These are phyloP conservation scores for Neosilurus mollespiculum DNA, from an alignment of 2,797 vertebrate genomes.

Conservation along the genomic window DNA sequence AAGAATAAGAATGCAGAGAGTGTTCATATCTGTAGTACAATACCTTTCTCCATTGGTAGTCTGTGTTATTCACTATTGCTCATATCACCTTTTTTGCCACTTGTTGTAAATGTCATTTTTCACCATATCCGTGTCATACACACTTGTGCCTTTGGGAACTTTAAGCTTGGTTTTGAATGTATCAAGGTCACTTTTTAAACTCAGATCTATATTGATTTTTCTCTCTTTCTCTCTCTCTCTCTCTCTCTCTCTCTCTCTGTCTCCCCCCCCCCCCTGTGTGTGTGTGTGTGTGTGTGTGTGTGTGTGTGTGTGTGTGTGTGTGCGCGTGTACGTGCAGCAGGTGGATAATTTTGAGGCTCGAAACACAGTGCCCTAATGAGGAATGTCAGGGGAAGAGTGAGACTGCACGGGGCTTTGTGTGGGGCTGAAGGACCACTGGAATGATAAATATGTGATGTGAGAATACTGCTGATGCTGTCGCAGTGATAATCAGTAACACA, in stretches of 20 bases:
- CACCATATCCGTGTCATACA: background rate
- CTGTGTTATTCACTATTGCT: background rate
- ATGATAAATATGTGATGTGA: slow-evolving; percentile 47
- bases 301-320: slow-evolving; percentile 17
- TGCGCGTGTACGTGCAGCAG: slow-evolving; percentile 44
- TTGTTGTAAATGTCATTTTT: background rate
- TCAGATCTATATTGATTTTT: slow-evolving; percentile 28
- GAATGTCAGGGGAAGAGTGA: slow-evolving; percentile 41
- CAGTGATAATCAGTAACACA: slow-evolving; percentile 40
- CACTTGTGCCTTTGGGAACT: slow-evolving; percentile 35
- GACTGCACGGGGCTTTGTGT: slow-evolving; percentile 31
- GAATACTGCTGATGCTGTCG: slow-evolving; percentile 38
- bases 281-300: background rate
- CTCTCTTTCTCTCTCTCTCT: no score
- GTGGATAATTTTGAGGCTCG: slow-evolving; percentile 44
- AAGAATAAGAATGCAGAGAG: background rate
- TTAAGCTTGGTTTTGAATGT: slow-evolving; percentile 15
- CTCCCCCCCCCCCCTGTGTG: no score
- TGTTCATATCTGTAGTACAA: background rate
- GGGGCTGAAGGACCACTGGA: slow-evolving; percentile 33
- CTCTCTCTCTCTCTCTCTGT: no score
- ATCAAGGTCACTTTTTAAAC: slow-evolving; percentile 41
- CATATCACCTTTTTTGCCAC: background rate
- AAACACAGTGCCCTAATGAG: slow-evolving; percentile 24
- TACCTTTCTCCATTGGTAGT: background rate